Percentiles rank a stretch among this genome's conserved stretches.
These are phyloP conservation scores for Zaprionus inermis DNA, from an alignment of 1,140 invertebrate genomes.

Conservation along the genomic window DNA sequence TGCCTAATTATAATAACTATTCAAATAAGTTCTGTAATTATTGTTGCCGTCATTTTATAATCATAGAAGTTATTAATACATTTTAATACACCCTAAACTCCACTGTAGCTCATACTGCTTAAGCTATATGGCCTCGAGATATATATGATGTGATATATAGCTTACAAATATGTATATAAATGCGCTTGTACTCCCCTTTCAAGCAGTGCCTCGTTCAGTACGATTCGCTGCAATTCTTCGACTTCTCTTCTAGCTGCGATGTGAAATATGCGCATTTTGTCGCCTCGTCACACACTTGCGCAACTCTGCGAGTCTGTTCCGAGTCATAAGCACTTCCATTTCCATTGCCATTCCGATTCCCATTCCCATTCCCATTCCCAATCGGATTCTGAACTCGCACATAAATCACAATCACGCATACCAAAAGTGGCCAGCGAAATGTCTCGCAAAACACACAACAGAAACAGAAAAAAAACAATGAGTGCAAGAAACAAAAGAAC, in stretches of 20 bases:
- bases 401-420: conserved; percentile 56
- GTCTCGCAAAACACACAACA: conserved; percentile 8
- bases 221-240: too few relatives aligned
- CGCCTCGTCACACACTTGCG: conserved; percentile 15
- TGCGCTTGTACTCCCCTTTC: too few relatives aligned
- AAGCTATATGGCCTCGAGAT: background rate
- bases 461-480: conserved; percentile 1
- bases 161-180: too few relatives aligned
- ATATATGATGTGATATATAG: too few relatives aligned
- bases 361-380: too few relatives aligned
- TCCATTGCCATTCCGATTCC: conserved; percentile 8
- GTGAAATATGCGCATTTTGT: conserved; percentile 23
- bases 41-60: too few relatives aligned
- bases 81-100: too few relatives aligned
- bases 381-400: conserved; percentile 11
- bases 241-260: background rate
- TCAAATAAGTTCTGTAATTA: too few relatives aligned
- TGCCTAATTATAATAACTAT: too few relatives aligned
- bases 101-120: too few relatives aligned
- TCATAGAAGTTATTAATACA: too few relatives aligned
- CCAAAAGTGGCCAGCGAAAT: conserved; percentile 36
- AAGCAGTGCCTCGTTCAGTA: too few relatives aligned
- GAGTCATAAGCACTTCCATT: conserved; percentile 31
- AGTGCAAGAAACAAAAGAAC: conserved; percentile 11
- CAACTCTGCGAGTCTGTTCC: conserved; percentile 19